A percentile compares a stretch with the other conserved stretches of the same genome.
Evolutionary conservation across 2,888 invertebrate species (phyloP).

Genomic region (Orchesellides sinensis): DNA sequence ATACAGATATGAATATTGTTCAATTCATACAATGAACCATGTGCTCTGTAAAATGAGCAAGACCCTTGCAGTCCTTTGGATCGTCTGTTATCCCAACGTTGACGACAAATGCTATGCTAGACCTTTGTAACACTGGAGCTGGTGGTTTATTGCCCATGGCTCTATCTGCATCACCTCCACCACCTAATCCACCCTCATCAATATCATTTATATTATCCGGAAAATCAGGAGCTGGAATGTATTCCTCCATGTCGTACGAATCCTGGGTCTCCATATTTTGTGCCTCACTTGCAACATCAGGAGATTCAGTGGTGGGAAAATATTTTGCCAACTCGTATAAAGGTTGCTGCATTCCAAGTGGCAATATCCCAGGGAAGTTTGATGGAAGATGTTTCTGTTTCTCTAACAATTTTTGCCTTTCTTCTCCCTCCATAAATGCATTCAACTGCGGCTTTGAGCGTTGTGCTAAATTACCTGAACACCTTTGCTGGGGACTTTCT

Average conservation of each 20-base stretch:
- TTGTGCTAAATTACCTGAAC: neutral
- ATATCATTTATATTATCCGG: too few relatives aligned
- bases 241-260: too few relatives aligned
- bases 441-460: neutral
- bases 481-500: neutral
- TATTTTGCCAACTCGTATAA: too few relatives aligned
- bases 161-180: neutral
- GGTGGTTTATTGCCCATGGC: neutral
- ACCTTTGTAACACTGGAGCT: neutral
- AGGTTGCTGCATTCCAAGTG: too few relatives aligned
- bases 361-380: neutral
- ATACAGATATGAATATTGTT: too few relatives aligned
- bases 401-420: neutral
- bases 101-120: conserved; percentile 16
- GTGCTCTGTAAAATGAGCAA: conserved; percentile 63
- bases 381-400: neutral
- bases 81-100: conserved; percentile 31
- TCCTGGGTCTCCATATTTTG: too few relatives aligned
- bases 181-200: neutral
- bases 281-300: too few relatives aligned
- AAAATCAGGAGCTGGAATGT: too few relatives aligned
- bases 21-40: conserved; percentile 64
- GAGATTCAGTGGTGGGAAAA: too few relatives aligned
- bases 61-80: conserved; percentile 24
- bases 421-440: neutral